Conservation (phyloP, 2,797 vertebrate genomes). For the Muscicapa comitata region DNA sequence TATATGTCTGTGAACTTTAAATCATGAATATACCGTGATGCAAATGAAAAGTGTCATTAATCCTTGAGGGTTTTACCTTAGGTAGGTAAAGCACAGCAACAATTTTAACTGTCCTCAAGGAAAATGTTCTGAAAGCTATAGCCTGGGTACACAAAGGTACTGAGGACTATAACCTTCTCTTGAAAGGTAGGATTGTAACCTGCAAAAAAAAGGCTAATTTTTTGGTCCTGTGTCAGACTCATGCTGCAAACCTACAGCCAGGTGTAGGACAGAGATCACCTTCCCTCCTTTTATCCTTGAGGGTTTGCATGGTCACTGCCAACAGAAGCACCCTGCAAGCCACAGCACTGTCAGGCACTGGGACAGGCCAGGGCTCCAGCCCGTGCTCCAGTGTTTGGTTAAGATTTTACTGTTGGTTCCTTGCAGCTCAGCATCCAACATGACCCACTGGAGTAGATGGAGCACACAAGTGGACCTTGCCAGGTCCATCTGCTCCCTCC, state of each 20-base stretch:
- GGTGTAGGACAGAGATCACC: fast-evolving
- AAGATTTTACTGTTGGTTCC: not conserved
- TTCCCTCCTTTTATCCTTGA: not conserved
- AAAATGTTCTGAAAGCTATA: not conserved
- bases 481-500: not conserved
- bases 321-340: not conserved
- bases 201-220: not conserved
- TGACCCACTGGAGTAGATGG: not conserved
- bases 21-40: not conserved
- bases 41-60: not conserved
- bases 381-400: not conserved
- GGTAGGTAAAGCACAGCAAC: not conserved
- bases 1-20: constrained; percentile 4
- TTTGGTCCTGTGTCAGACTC: not conserved
- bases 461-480: not conserved
- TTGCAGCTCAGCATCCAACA: fast-evolving
- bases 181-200: not conserved
- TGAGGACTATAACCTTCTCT: not conserved
- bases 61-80: not conserved
- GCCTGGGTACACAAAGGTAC: not conserved
- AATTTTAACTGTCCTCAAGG: not conserved
- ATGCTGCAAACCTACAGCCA: not conserved
- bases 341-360: not conserved
- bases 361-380: not conserved
- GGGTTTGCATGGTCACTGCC: not conserved